A percentile compares a stretch with the other conserved stretches of the same genome.
Evolutionary conservation across 2,797 vertebrate species (phyloP).

Genomic region (Leuciscus waleckii): DNA sequence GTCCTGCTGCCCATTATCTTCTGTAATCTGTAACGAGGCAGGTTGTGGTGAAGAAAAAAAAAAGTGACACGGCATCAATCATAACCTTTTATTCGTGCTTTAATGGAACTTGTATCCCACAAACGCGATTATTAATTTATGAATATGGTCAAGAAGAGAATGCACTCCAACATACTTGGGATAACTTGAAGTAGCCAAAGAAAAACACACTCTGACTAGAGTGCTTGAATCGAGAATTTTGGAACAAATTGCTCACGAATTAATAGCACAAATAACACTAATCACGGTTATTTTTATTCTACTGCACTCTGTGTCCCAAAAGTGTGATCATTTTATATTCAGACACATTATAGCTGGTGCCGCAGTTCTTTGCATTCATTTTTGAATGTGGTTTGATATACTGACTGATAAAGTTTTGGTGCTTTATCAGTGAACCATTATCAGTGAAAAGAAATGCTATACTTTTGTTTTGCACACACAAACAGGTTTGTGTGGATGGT

Average conservation of each 20-base stretch:
- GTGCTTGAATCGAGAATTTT: constrained; percentile 16
- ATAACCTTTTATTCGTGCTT: constrained; percentile 25
- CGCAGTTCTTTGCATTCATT: constrained; percentile 9
- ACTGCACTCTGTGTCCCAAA: background rate
- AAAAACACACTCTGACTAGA: background rate
- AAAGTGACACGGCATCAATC: constrained; percentile 17
- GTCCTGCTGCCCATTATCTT: constrained; percentile 56
- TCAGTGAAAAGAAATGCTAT: background rate
- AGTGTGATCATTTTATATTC: constrained; percentile 25
- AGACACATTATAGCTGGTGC: constrained; percentile 11
- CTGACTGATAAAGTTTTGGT: background rate
- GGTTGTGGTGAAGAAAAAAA: constrained; percentile 2
- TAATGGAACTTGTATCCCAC: background rate
- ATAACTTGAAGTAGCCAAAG: background rate
- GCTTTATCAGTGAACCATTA: background rate
- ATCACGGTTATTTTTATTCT: constrained; percentile 30
- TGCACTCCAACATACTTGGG: background rate
- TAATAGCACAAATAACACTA: constrained; percentile 20
- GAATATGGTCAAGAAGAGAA: constrained; percentile 7
- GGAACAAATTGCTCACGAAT: constrained; percentile 30
- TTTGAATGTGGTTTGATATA: constrained; percentile 24
- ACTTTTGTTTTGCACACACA: constrained; percentile 15
- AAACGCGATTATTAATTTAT: constrained; percentile 16
- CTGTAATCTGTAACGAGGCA: constrained; percentile 30
- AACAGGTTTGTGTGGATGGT: constrained; percentile 29